Evolutionary conservation across 2,888 invertebrate species (phyloP).

Genomic region (Phalera bucephala): DNA sequence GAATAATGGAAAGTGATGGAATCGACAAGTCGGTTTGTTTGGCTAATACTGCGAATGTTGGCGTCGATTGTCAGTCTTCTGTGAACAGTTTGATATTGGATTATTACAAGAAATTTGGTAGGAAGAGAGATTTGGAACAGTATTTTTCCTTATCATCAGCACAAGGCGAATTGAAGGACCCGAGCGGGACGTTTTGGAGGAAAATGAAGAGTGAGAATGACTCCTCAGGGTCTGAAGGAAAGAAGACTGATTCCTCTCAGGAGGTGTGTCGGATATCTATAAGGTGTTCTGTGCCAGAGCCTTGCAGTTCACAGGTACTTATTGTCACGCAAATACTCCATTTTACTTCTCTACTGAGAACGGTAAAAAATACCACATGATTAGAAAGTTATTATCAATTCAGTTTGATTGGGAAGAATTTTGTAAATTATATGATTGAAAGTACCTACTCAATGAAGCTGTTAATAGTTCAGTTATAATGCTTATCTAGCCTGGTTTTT

Average conservation of each 20-base stretch:
- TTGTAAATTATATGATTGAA: too few relatives aligned
- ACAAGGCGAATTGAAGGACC: constrained; percentile 66
- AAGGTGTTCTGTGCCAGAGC: constrained; percentile 61
- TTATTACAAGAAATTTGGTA: constrained; percentile 87
- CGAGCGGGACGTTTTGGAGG: constrained; percentile 67
- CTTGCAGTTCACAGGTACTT: constrained; percentile 58
- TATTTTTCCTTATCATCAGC: constrained; percentile 83
- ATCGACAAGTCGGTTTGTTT: constrained; percentile 25
- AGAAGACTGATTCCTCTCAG: constrained; percentile 62
- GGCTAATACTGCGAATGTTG: constrained; percentile 23
- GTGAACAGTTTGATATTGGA: constrained; percentile 80
- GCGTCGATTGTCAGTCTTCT: constrained; percentile 41
- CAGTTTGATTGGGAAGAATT: too few relatives aligned
- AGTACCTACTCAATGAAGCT: too few relatives aligned
- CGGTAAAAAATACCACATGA: too few relatives aligned
- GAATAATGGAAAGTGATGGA: constrained; percentile 59
- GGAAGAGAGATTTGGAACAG: constrained; percentile 85
- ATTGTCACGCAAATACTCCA: too few relatives aligned
- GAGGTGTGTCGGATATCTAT: constrained; percentile 75
- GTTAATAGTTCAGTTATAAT: too few relatives aligned
- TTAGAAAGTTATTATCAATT: too few relatives aligned
- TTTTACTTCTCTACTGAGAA: too few relatives aligned
- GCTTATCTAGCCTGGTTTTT: too few relatives aligned
- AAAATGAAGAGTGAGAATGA: constrained; percentile 70
- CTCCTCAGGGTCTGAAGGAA: constrained; percentile 68